Percentiles rank a stretch among this genome's conserved stretches.
Evolutionary conservation across 2,113 vertebrate genomes (phyloP).

Genomic region (Neopipo cinnamomea): DNA sequence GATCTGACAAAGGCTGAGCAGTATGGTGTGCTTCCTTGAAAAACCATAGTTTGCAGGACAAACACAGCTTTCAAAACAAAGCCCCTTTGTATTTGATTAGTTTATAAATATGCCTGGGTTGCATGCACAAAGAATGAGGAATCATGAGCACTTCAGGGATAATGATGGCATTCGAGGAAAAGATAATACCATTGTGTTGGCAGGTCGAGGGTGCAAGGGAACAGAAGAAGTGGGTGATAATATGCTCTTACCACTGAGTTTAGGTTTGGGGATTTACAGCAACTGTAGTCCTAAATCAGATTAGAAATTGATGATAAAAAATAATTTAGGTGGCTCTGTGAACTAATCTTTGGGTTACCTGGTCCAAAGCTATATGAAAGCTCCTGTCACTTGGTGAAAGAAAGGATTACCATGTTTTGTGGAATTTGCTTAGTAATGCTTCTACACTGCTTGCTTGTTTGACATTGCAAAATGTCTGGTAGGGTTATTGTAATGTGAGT

Average conservation of each 20-base stretch:
- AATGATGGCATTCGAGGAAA: not conserved
- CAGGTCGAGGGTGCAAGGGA: not conserved
- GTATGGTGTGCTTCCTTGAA: not conserved
- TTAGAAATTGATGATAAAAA: not conserved
- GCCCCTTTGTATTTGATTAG: constrained; percentile 11
- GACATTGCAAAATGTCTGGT: not conserved
- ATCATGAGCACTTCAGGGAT: not conserved
- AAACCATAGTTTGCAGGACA: constrained; percentile 3
- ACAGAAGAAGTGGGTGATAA: not conserved
- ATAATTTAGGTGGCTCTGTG: not conserved
- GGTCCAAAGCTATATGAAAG: not conserved
- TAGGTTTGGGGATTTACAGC: not conserved
- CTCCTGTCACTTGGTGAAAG: not conserved
- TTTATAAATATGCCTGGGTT: constrained; percentile 15
- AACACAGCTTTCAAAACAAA: constrained; percentile 45
- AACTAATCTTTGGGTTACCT: not conserved
- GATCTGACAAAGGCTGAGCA: constrained; percentile 31
- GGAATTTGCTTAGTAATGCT: not conserved
- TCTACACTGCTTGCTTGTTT: not conserved
- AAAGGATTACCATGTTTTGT: not conserved
- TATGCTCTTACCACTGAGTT: not conserved
- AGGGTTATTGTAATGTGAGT: not conserved
- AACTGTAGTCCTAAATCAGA: not conserved
- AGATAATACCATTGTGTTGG: not conserved
- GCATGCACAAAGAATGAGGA: not conserved